A percentile compares a stretch with the other conserved stretches of the same genome.
phyloP scores from a whole-genome alignment of 2,797 vertebrate genomes.

The Danio kyathit region DNA sequence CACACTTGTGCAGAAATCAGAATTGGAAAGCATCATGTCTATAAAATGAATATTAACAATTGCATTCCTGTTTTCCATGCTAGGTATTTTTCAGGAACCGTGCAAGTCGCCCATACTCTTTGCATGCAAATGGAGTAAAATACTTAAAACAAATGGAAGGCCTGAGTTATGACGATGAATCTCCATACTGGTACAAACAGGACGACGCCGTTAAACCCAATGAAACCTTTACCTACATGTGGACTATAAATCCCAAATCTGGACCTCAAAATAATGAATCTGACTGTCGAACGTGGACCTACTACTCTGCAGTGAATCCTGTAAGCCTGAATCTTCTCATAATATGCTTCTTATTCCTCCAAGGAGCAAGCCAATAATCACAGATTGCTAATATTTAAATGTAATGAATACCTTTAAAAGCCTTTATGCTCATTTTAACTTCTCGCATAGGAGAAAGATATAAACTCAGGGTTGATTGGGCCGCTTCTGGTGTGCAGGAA shows the following conservation, averaged over 20 bases:
- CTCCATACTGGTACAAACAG: slow-evolving; percentile 84
- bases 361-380: background rate
- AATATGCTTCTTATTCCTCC: background rate
- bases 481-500: slow-evolving; percentile 90
- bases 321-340: slow-evolving; percentile 76
- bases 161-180: slow-evolving; percentile 88
- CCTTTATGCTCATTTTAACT: background rate
- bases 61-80: slow-evolving; percentile 14
- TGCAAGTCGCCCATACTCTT: slow-evolving; percentile 87
- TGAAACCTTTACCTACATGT: slow-evolving; percentile 87
- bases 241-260: slow-evolving; percentile 80
- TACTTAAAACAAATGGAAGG: slow-evolving; percentile 96
- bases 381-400: background rate
- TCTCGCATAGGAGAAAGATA: slow-evolving; percentile 87
- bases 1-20: background rate
- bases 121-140: slow-evolving; percentile 91
- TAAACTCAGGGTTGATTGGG: slow-evolving; percentile 93
- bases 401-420: background rate
- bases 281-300: slow-evolving; percentile 89
- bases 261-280: slow-evolving; percentile 82
- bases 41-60: background rate
- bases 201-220: slow-evolving; percentile 88
- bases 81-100: slow-evolving; percentile 93
- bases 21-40: background rate
- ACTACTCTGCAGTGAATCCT: slow-evolving; percentile 91